Evolutionary conservation across 2,888 invertebrate genomes (phyloP).

Genomic region (Caenorhabditis macrosperma): DNA sequence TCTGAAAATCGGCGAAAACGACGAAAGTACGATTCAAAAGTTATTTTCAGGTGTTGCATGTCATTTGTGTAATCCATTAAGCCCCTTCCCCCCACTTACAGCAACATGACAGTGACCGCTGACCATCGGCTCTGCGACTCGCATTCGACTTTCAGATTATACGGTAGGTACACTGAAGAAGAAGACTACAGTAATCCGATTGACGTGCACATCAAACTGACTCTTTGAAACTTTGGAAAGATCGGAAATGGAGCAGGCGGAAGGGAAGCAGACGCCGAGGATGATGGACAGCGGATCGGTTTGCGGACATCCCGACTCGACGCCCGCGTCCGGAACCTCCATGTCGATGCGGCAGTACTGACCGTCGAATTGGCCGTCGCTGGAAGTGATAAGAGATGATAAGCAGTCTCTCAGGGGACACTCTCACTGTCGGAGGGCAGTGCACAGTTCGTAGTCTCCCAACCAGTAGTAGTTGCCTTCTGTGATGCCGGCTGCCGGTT

Average conservation of each 20-base stretch:
- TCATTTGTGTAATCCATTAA: too few species aligned
- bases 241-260: constrained; percentile 69
- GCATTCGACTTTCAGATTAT: constrained; percentile 72
- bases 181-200: not conserved
- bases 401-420: not conserved
- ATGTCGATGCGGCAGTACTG: constrained; percentile 77
- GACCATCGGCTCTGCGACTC: constrained; percentile 74
- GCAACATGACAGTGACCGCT: constrained; percentile 60
- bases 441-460: constrained; percentile 80
- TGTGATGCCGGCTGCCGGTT: constrained; percentile 79
- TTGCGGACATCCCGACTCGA: constrained; percentile 71
- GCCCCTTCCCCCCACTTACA: too few species aligned
- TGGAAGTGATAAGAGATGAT: constrained; percentile 47
- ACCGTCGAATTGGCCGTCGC: constrained; percentile 71
- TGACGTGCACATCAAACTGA: not conserved
- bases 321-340: constrained; percentile 69
- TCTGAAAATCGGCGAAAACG: too few species aligned
- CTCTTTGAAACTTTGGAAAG: constrained; percentile 45
- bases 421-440: constrained; percentile 65
- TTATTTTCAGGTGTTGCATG: too few species aligned
- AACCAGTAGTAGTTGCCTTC: constrained; percentile 81
- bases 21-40: too few species aligned
- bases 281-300: constrained; percentile 76
- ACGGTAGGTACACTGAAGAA: constrained; percentile 65
- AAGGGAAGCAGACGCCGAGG: constrained; percentile 77